Evolutionary conservation across 2,888 invertebrate species (phyloP).

Genomic region (Clunio marinus): DNA sequence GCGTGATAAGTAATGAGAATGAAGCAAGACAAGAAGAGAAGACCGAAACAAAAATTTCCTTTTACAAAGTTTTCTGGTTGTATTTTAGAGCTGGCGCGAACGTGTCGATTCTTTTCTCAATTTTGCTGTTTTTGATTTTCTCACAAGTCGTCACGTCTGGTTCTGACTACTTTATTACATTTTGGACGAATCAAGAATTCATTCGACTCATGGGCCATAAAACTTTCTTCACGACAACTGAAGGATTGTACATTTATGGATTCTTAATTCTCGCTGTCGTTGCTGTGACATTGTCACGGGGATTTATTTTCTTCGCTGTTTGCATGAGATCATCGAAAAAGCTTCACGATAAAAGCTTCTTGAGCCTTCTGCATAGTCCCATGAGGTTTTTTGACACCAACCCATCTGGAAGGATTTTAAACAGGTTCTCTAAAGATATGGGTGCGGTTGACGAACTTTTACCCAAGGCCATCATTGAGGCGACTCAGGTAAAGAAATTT

Average conservation of each 20-base stretch:
- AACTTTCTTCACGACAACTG: slow-evolving; percentile 46
- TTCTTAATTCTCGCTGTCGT: slow-evolving; percentile 48
- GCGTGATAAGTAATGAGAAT: slow-evolving; percentile 20
- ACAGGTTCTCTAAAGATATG: slow-evolving; percentile 73
- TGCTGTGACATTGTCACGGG: slow-evolving; percentile 56
- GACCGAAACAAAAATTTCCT: slow-evolving; percentile 50
- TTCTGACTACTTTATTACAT: slow-evolving; percentile 60
- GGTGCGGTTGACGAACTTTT: slow-evolving; percentile 59
- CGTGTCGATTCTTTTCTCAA: slow-evolving; percentile 50
- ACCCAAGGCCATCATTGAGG: slow-evolving; percentile 56
- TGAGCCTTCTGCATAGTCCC: slow-evolving; percentile 67
- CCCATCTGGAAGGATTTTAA: slow-evolving; percentile 70
- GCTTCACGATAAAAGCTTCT: slow-evolving; percentile 82
- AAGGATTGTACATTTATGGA: slow-evolving; percentile 50
- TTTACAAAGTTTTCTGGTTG: slow-evolving; percentile 48
- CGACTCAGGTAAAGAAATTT: slow-evolving; percentile 51
- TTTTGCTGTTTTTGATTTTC: slow-evolving; percentile 53
- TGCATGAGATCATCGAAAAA: slow-evolving; percentile 71
- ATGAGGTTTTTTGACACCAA: slow-evolving; percentile 85
- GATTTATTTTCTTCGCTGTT: slow-evolving; percentile 66
- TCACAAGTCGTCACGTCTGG: slow-evolving; percentile 58
- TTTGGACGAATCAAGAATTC: slow-evolving; percentile 55
- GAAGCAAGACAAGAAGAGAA: slow-evolving; percentile 50
- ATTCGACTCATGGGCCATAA: slow-evolving; percentile 45
- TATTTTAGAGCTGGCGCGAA: slow-evolving; percentile 56